Evolutionary conservation across 2,888 invertebrate genomes (phyloP), one percentile per base, ranked within the genome.

Genomic region (Tiliacea aurago): DNA sequence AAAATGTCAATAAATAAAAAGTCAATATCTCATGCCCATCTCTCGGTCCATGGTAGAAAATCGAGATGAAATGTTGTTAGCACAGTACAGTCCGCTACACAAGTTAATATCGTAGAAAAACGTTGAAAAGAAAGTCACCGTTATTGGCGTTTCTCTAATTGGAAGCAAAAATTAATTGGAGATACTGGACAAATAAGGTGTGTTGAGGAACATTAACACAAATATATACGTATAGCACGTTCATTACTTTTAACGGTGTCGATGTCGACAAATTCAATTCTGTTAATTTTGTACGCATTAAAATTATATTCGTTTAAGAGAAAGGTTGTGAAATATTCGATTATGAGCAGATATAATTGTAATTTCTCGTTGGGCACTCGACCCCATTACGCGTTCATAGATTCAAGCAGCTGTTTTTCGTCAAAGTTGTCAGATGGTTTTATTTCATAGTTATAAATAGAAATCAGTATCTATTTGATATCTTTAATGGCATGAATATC

Each of bases 1-100:
- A 95, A 95, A 95, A 95, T 94, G 95, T 95, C 94, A 95, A 96
- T 96, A 95, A 95, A 95, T 95, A 96, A 96, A 95, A 95, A 95
- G 92, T 92, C 89, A 91, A 92, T 94, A 95, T 95, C 95, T 90
- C 81, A 86, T 89, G 88, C 89, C 91, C 92, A 94, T 94, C 93
- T 91, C 88, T 75, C 80, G 49, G 51, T 56, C 79, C 73, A 76
- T 73, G 79, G 86, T 84, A 87, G 91, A 90, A 92, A 91, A 89
- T 81, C 85, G 91, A 94, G 90, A 90, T 91, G 91, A 86, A 87
- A 86, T 83, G 78, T 70, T 82, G 79, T 75, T 85, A 73, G 69
- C 77, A 56, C 68, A 67, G 77, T 85, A 76, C 58, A 85, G 66
- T 68, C 64, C 62, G 58, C 72, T 77, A 69, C 72, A 76, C 68